Conservation (phyloP, 2,797 vertebrate genomes). For the Phalloptychus januarius region DNA sequence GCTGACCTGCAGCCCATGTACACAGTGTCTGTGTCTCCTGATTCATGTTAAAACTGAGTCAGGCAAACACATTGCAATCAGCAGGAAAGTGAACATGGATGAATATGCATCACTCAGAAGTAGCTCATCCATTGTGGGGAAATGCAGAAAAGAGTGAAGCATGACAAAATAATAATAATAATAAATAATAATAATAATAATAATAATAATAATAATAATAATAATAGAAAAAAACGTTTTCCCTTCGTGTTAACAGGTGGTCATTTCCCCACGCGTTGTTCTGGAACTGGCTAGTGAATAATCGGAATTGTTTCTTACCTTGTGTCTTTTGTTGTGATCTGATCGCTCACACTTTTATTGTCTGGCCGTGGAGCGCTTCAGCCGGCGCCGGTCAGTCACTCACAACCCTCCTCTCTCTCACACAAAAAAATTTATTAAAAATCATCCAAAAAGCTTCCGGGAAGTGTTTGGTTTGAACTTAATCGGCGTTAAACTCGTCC, state of each 20-base stretch:
- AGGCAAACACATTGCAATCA: not conserved
- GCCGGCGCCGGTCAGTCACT: constrained; percentile 46
- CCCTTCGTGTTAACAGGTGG: constrained; percentile 8
- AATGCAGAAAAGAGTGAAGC: not conserved
- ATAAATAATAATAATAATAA: not conserved
- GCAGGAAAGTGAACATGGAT: not conserved
- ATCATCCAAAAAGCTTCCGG: not conserved
- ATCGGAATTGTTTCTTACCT: constrained; percentile 63
- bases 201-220: not conserved
- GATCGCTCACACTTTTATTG: constrained; percentile 59
- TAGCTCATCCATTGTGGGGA: not conserved
- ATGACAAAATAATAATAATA: not conserved
- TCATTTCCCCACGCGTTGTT: not conserved
- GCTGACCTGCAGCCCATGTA: not conserved
- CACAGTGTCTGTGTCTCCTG: not conserved
- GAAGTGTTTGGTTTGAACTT: not conserved
- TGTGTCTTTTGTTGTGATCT: constrained; percentile 68
- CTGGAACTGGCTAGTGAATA: fast-evolving
- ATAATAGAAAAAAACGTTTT: not conserved
- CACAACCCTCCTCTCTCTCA: constrained; percentile 18
- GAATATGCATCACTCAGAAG: not conserved
- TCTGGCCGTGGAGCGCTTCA: constrained; percentile 31
- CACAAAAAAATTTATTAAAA: not conserved
- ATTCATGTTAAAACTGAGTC: not conserved
- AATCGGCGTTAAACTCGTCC: constrained; percentile 5